Evolutionary conservation across 2,113 vertebrate genomes (phyloP), one percentile per base, ranked within the genome.

Genomic region (Melanostigma gelatinosum): DNA sequence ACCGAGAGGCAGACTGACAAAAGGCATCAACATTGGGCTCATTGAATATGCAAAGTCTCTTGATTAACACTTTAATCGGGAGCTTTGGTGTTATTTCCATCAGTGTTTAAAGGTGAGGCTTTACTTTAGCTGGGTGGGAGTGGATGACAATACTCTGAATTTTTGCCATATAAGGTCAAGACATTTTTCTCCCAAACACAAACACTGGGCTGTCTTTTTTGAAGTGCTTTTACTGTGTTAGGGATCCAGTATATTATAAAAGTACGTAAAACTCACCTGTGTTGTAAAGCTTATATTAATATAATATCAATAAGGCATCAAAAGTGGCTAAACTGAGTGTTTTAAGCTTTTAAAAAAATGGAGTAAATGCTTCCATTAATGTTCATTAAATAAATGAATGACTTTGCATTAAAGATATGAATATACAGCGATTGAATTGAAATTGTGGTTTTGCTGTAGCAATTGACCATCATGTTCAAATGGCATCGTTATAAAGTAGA

Each of bases 21-120:
- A 82, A 32, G 34, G 32, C 79, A 74, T 74, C 66, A 64, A 57
- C 24, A 52, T 77, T 83, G 54, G 22, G 50, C 73, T 81, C 61
- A 83, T 75, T 73, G 29, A 79, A 65, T 76, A 78, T 75, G 69
- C 54, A 77, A 57, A 66, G 69, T 54, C 72, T 75, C 55, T 70
- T 65, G 13, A 75, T 85, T 77, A 63, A 24, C 36, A 58, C 50
- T 73, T 66, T 24, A 64, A 61, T 65, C 2, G 18, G 8, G 8
- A 71, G 57, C 58, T 44, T 82, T 3, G 15, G 42, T 60, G 34
- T 65, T 62, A 52, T 72, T 84, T 79, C 46, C 57, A 24, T 10
- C 22, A 9, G 16, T 71, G 32, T 77, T 74, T 64, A 66, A 84
- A 79, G n/a, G 58, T 63, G 36, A 38, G 8, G 12, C 36, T 62